Base-by-base conservation (phyloP, 1,140 invertebrate genomes). In the Ceratitis capitata region DNA sequence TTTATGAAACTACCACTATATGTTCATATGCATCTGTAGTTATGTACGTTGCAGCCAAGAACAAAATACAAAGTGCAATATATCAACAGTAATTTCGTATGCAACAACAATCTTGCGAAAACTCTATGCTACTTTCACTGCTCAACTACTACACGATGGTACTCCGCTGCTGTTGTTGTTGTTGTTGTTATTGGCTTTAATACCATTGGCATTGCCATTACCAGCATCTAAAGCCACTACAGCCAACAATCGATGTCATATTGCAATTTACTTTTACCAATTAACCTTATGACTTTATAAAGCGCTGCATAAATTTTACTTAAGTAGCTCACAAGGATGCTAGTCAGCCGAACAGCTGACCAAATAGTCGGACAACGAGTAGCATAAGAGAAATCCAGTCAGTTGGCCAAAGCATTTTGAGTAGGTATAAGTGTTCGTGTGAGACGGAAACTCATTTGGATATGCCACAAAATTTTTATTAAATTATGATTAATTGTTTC, bases 191-290 rank as follows among this genome's bases (percentile, higher is more conserved):
- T 47, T 47, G 45, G 7, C 14, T 14, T 47, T 47, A n/a, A 56
- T 56, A 19, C 19, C n/a, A 19, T 14, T 56, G 51, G 19, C 51
- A 4, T 5, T 19, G 51, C 16, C n/a, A 1, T 19, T 56, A n/a
- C n/a, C n/a, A n/a, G n/a, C n/a, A n/a, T n/a, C n/a, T n/a, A n/a
- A n/a, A n/a, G 51, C 12, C 32, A 14, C 61, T 16, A 35, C 35
- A 1, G 10, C 29, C 58, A 64, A 29, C 29, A 64, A 32, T 29
- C 2, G 61, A 32, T 64, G 14, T 64, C 29, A 29, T 88, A 88
- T 90, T 90, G 88, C 89, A 90, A 90, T 90, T 90, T 90, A 90
- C 90, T 88, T 89, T 89, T 89, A 85, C 89, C 89, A 90, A 90
- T 90, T 90, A 90, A 89, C 89, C 89, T 89, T 89, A 87, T 90